Percentiles rank a stretch among this genome's conserved stretches.
phyloP scores from a whole-genome alignment of 2,113 vertebrate species.

The Halichoeres trimaculatus region DNA sequence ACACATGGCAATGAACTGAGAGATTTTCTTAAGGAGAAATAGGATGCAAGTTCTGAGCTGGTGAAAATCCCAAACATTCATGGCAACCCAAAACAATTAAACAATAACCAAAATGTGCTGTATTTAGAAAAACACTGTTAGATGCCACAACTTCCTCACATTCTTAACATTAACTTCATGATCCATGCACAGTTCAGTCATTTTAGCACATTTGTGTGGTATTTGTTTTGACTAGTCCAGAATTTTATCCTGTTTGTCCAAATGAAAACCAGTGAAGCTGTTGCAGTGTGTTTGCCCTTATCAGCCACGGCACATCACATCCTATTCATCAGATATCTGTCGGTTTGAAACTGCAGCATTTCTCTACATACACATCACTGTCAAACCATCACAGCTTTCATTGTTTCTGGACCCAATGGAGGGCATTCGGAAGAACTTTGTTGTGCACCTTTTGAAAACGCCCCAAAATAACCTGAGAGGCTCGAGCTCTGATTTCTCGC shows the following conservation, averaged over 20 bases:
- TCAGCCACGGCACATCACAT: neutral
- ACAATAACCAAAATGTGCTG: neutral
- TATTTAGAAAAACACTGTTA: neutral
- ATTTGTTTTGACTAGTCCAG: neutral
- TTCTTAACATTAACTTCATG: neutral
- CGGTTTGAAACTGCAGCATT: neutral
- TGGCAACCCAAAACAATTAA: neutral
- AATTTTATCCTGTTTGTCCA: neutral
- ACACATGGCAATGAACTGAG: no score
- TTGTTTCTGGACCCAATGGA: neutral
- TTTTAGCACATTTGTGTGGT: neutral
- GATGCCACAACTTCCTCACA: neutral
- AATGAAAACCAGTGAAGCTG: neutral
- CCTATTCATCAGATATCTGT: neutral
- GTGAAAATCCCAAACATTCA: neutral
- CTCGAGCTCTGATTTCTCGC: neutral
- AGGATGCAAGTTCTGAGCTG: neutral
- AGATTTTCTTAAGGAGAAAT: neutral
- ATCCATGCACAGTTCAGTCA: neutral
- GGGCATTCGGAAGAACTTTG: neutral
- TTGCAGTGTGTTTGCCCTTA: neutral
- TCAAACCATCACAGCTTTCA: neutral
- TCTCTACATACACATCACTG: neutral
- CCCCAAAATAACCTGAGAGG: neutral
- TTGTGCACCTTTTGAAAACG: neutral